These are phyloP conservation scores for Drosophila melanogaster DNA, from an alignment of 1,140 invertebrate species.

Conservation along the genomic window DNA sequence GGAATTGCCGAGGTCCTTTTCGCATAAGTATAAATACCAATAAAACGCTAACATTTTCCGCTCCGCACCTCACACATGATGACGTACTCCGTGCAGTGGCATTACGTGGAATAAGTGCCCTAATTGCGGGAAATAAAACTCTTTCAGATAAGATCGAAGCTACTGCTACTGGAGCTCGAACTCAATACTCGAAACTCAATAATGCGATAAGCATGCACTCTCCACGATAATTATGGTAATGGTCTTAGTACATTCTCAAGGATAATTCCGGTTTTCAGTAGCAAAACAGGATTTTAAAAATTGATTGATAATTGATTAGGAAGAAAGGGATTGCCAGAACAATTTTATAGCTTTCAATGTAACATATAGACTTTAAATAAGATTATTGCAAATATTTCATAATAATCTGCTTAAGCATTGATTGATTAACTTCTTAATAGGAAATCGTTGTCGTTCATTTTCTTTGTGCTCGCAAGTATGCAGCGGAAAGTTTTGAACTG, in stretches of 20 bases:
- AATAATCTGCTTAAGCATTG: too few species aligned
- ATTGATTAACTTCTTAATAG: not conserved
- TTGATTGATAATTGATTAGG: too few species aligned
- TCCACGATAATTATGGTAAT: not conserved
- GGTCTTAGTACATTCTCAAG: not conserved
- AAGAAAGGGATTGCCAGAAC: too few species aligned
- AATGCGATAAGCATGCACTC: too few species aligned
- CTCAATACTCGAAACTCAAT: too few species aligned
- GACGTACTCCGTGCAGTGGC: not conserved
- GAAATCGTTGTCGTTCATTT: not conserved
- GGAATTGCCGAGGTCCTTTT: slow-evolving; percentile 4
- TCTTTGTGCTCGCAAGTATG: slow-evolving; percentile 34
- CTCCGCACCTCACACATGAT: too few species aligned
- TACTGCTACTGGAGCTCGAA: too few species aligned
- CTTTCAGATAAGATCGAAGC: not conserved
- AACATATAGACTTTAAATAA: too few species aligned
- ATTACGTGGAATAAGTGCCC: not conserved
- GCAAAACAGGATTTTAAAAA: too few species aligned
- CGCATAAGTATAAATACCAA: slow-evolving; percentile 14
- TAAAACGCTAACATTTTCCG: not conserved
- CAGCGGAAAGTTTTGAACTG: slow-evolving; percentile 24
- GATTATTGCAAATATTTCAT: too few species aligned
- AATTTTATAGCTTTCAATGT: too few species aligned
- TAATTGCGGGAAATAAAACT: not conserved
- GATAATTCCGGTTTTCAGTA: too few species aligned